Evolutionary conservation across 2,797 vertebrate species (phyloP), one percentile per base, ranked within the genome.

Genomic region (Siniperca undulata): DNA sequence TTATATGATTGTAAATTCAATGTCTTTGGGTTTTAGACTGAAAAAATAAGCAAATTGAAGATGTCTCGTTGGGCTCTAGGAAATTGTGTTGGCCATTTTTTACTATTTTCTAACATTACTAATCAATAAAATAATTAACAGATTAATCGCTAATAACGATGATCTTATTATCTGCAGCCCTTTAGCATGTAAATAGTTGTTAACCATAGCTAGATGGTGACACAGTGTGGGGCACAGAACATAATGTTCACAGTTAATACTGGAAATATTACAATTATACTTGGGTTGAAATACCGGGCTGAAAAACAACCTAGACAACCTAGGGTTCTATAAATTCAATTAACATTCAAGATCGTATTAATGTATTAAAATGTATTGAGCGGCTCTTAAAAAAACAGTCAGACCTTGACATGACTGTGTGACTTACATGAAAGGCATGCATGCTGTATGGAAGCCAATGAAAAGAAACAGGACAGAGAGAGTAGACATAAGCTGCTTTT

Each of bases 391-490:
- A 44, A 69, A 50, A 12, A 36, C 36, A 7, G 36, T 36, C 36
- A 36, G 1, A 80, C 40, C 27, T 78, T 65, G 12, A 86, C 19
- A 71, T 13, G 38, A 20, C 8, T 30, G 27, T 30, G 44, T n/a
- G 8, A 20, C 34, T 84, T 16, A 30, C 3, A 52, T 59, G 17
- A 75, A 73, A 56, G 52, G 34, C 34, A 36, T 36, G 36, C 36
- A 36, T 36, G 36, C 36, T 36, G 36, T 3, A 36, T 36, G 36
- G 36, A 36, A 36, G 36, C 36, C 36, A 36, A 36, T 5, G 7
- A 36, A 36, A 36, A 36, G 1, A 36, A 36, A 36, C 36, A 36
- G 36, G 6, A 36, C 36, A 36, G 36, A 7, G 7, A 36, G 5
- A 36, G 36, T 36, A 36, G 36, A 30, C 30, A 30, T 30, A 30